Conservation (phyloP, 2,888 invertebrate genomes). For the Ceramica pisi region DNA sequence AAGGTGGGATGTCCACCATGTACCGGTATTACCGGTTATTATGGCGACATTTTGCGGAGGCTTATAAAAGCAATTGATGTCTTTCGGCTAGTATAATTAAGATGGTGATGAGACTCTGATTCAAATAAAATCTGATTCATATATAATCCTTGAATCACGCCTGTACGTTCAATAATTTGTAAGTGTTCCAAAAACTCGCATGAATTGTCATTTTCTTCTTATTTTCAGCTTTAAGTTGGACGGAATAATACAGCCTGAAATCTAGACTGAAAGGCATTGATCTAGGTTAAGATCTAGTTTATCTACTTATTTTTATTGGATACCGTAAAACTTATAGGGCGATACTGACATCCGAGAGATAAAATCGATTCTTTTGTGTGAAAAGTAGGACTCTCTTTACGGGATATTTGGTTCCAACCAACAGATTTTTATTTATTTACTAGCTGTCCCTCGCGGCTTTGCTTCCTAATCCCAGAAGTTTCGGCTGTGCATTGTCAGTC, state of each 20-base stretch:
- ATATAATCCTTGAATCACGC: not conserved
- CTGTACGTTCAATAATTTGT: not conserved
- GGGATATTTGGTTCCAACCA: not conserved
- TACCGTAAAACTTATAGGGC: constrained; percentile 11
- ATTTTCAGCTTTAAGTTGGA: not conserved
- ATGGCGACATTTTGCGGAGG: no score
- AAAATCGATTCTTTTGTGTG: constrained; percentile 1
- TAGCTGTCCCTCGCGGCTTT: no score
- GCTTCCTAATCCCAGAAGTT: no score
- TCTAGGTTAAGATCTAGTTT: constrained; percentile 2
- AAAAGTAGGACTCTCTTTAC: not conserved
- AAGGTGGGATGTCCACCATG: no score
- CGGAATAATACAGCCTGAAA: not conserved
- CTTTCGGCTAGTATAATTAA: no score
- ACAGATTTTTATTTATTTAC: no score
- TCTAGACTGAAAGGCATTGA: constrained; percentile 11
- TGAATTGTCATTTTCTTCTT: not conserved
- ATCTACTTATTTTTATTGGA: constrained; percentile 4
- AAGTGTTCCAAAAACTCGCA: not conserved
- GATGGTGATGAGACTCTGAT: no score
- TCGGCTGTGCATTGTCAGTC: no score
- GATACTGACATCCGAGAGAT: constrained; percentile 5
- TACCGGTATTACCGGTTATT: no score
- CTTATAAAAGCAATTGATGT: no score
- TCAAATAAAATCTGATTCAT: no score